A percentile compares a stretch with the other conserved stretches of the same genome.
Conservation (phyloP, 2,797 vertebrate genomes). For the Lemur catta region DNA sequence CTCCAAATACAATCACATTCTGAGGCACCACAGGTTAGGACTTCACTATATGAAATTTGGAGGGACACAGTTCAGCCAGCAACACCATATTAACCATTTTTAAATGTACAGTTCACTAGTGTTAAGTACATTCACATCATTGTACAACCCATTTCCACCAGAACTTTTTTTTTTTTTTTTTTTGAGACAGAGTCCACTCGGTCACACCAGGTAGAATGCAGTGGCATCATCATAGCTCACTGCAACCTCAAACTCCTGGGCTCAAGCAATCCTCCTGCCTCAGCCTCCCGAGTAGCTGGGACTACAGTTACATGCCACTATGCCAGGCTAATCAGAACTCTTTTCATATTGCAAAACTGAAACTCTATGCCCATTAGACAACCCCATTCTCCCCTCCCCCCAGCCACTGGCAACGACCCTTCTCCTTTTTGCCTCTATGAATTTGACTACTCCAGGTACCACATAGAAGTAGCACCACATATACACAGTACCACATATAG, state of each 20-base stretch:
- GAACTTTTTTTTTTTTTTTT: neutral
- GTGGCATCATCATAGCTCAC: too few species aligned
- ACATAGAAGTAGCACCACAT: neutral
- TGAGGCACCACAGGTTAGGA: neutral
- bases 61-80: neutral
- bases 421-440: neutral
- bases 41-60: neutral
- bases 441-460: neutral
- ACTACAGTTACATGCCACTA: too few species aligned
- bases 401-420: neutral
- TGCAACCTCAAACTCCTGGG: too few species aligned
- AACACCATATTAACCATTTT: neutral
- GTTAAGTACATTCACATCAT: neutral
- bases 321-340: neutral
- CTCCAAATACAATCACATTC: neutral
- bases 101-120: neutral
- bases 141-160: neutral
- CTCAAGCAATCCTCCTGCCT: too few species aligned
- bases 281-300: too few species aligned
- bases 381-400: neutral
- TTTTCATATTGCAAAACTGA: neutral
- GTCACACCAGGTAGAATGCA: too few species aligned
- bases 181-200: too few species aligned
- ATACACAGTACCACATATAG: neutral
- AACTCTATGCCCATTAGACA: neutral